Evolutionary conservation across 1,140 invertebrate genomes (phyloP), one percentile per base, ranked within the genome.

Genomic region (Andricus grossulariae): DNA sequence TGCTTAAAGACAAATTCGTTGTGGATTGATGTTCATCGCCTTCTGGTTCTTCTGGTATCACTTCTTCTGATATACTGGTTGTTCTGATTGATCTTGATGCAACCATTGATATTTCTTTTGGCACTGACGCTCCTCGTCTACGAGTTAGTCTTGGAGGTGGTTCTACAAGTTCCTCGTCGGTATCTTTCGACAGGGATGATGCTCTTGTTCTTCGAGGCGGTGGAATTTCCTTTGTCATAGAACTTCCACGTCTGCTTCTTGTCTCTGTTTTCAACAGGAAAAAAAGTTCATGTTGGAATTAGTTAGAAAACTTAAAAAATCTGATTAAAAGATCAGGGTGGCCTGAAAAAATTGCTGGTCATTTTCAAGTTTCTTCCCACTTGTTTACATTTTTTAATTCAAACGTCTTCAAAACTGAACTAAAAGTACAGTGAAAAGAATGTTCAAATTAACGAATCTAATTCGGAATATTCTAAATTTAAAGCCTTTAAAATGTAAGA

Each of bases 61-160:
- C 71, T 10, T 88, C 85, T n/a, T 82, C 50, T 21, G 50, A 60
- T 60, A 21, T 19, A 18, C 15, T 25, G 11, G 13, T 21, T 21
- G 71, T 8, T 66, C 39, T 7, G 50, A 13, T 11, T 16, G 50
- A 13, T n/a, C 19, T 72, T 72, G 21, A 21, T 18, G 49, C 13
- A 72, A 21, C 18, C 16, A 52, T 16, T 52, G 71, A 21, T 6
- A 52, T 51, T 72, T 88, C 87, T 18, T 85, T 88, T 11, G 88
- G 86, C 11, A 87, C 71, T 2, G 88, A 89, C 72, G 52, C 83
- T 32, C 82, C 81, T 4, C 86, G 83, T 75, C 72, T 86, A 16
- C 75, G 72, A 3, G 18, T 76, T 15, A 19, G 15, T 54, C 71
- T 75, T 6, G 50, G 50, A 15, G 2, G 3, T 5, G 50, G 21